Evolutionary conservation across 2,113 vertebrate genomes (phyloP), one percentile per base, ranked within the genome.

Genomic region (Columba janthina): DNA sequence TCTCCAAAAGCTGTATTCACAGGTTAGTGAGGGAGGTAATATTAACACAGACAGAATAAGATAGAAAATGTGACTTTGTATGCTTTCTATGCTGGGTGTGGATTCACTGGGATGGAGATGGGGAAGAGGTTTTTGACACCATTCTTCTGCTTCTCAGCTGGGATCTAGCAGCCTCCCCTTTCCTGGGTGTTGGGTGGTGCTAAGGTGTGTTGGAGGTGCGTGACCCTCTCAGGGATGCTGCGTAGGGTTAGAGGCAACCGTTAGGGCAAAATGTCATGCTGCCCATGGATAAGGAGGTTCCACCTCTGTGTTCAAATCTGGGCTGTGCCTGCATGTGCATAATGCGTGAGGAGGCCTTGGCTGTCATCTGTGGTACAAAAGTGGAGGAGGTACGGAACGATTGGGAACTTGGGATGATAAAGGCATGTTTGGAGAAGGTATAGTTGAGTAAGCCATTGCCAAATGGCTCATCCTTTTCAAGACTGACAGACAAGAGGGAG

Each of bases 381-480:
- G 12, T 12, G 28, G 15, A 71, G 34, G 54, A 60, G 34, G 22
- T 53, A 56, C 20, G 53, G 84, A 58, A 89, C 36, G 26, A 60
- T 34, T 36, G 77, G 60, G 72, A 77, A 54, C 16, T 61, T 70
- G n/a, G n/a, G 21, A 66, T 2, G 6, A 53, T 31, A 64, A 70
- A 14, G 62, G 19, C 18, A 16, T 3, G 9, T 79, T 77, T 87
- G 65, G 66, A 25, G 56, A 40, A 12, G 46, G 24, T 50, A 67
- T 90, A 87, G 84, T 79, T 88, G 70, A 79, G 83, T 77, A 89
- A 94, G 84, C 24, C 24, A 31, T 92, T 93, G 92, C 93, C 88
- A 96, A 93, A 90, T 92, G 94, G 93, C 80, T 96, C 85, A 56
- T 86, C 62, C 73, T 96, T 54, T 84, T 62, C 15, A 44, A 31